Evolutionary conservation across 2,888 invertebrate species (phyloP).

Genomic region (Endotricha flammealis): DNA sequence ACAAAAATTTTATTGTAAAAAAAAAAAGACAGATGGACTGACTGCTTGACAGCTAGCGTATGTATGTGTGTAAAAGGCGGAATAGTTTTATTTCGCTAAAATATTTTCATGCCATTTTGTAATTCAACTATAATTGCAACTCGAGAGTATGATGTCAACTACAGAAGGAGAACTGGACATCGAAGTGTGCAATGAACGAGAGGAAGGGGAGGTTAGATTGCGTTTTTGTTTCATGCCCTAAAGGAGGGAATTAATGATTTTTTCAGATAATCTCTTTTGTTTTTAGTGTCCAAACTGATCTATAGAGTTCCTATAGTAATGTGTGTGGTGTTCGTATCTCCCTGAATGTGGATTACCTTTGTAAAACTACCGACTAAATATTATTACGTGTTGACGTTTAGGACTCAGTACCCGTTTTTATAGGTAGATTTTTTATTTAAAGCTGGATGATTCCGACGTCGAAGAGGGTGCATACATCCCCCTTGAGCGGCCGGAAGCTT

Average conservation of each 20-base stretch:
- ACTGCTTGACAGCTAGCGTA: slow-evolving; percentile 40
- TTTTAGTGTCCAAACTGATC: too few relatives aligned
- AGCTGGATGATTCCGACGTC: slow-evolving; percentile 73
- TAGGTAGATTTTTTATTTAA: too few relatives aligned
- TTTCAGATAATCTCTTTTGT: too few relatives aligned
- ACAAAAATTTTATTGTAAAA: too few relatives aligned
- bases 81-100: slow-evolving; percentile 41
- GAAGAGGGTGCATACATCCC: slow-evolving; percentile 77
- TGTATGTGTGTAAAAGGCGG: slow-evolving; percentile 42
- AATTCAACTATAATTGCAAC: slow-evolving; percentile 27
- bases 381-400: too few relatives aligned
- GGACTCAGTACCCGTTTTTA: too few relatives aligned
- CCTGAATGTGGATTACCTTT: too few relatives aligned
- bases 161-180: slow-evolving; percentile 80
- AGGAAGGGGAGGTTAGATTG: slow-evolving; percentile 82
- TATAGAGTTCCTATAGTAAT: too few relatives aligned
- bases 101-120: slow-evolving; percentile 49
- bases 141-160: slow-evolving; percentile 65
- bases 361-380: too few relatives aligned
- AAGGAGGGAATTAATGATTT: slow-evolving; percentile 9
- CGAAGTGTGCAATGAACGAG: slow-evolving; percentile 78
- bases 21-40: slow-evolving; percentile 14
- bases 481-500: slow-evolving; percentile 74
- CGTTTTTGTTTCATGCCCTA: slow-evolving; percentile 20
- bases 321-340: too few relatives aligned